A percentile compares a stretch with the other conserved stretches of the same genome.
Evolutionary conservation across 1,140 invertebrate genomes (phyloP).

Genomic region (Helicoverpa zea): DNA sequence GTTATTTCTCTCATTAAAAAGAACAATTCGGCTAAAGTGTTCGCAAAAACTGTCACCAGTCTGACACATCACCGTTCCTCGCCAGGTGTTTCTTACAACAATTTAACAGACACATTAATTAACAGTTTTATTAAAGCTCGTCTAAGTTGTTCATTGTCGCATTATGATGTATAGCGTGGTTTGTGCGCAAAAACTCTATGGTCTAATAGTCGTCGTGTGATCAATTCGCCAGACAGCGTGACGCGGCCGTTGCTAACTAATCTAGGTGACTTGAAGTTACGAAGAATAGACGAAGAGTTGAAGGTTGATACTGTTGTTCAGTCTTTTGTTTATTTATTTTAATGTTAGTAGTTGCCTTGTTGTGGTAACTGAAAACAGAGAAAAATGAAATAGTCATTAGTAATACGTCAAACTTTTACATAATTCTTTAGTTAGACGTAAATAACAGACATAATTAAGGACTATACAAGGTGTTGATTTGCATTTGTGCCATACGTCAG

Average conservation of each 20-base stretch:
- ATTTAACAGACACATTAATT: slow-evolving; percentile 40
- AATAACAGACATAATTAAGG: too few relatives aligned
- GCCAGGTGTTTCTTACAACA: slow-evolving; percentile 30
- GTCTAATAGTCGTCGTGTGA: slow-evolving; percentile 59
- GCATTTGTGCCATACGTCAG: too few relatives aligned
- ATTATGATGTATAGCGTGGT: slow-evolving; percentile 23
- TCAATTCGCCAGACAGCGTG: slow-evolving; percentile 75
- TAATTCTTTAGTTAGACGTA: too few relatives aligned
- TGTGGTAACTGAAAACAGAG: too few relatives aligned
- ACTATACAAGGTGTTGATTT: too few relatives aligned
- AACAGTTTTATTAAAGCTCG: slow-evolving; percentile 55
- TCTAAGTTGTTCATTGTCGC: slow-evolving; percentile 29
- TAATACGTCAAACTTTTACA: too few relatives aligned
- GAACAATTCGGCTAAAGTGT: slow-evolving; percentile 35
- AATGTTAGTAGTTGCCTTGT: too few relatives aligned
- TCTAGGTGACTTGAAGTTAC: slow-evolving; percentile 61
- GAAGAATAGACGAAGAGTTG: slow-evolving; percentile 49
- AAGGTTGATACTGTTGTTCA: too few relatives aligned
- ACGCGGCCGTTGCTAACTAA: slow-evolving; percentile 66
- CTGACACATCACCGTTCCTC: not conserved
- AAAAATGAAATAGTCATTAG: too few relatives aligned
- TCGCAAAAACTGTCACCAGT: slow-evolving; percentile 10
- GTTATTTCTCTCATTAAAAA: slow-evolving; percentile 16
- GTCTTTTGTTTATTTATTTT: too few relatives aligned
- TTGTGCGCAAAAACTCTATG: slow-evolving; percentile 66